Conservation (phyloP, 2,113 vertebrate genomes). For the Emydocephalus ijimae region DNA sequence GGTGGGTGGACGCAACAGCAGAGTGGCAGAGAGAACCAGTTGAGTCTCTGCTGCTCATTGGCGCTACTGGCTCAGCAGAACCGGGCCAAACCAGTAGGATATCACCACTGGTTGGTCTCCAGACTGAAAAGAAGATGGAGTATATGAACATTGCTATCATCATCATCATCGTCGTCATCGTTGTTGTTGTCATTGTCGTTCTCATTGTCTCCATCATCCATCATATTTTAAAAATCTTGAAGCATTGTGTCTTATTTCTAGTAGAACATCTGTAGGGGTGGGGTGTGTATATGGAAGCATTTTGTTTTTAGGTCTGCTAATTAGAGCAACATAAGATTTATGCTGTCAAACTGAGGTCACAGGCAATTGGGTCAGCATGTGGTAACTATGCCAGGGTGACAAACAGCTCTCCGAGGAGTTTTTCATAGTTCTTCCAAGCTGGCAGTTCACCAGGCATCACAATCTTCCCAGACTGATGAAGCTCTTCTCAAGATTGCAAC, state of each 20-base stretch:
- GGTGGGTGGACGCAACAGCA: too few species aligned
- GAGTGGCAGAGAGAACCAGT: too few species aligned
- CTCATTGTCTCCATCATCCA: background rate
- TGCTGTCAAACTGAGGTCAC: conserved; percentile 50
- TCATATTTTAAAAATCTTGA: background rate
- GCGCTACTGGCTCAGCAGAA: too few species aligned
- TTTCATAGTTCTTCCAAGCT: conserved; percentile 39
- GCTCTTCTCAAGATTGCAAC: background rate
- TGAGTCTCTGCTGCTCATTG: too few species aligned
- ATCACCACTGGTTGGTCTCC: too few species aligned
- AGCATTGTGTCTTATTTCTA: background rate
- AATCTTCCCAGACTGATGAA: background rate
- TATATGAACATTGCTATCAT: background rate
- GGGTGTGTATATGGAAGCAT: conserved; percentile 24
- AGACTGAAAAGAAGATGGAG: background rate
- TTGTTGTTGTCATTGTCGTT: background rate
- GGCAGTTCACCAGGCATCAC: conserved; percentile 36
- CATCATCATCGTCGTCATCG: background rate
- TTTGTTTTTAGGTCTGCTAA: conserved; percentile 64
- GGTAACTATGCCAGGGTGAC: background rate
- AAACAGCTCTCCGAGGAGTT: conserved; percentile 37
- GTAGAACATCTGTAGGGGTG: conserved; percentile 43
- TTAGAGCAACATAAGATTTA: conserved; percentile 55
- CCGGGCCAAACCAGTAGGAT: too few species aligned
- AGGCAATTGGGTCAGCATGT: conserved; percentile 42